phyloP scores from a whole-genome alignment of 1,140 invertebrate genomes.

The Drosophila ercepeae region DNA sequence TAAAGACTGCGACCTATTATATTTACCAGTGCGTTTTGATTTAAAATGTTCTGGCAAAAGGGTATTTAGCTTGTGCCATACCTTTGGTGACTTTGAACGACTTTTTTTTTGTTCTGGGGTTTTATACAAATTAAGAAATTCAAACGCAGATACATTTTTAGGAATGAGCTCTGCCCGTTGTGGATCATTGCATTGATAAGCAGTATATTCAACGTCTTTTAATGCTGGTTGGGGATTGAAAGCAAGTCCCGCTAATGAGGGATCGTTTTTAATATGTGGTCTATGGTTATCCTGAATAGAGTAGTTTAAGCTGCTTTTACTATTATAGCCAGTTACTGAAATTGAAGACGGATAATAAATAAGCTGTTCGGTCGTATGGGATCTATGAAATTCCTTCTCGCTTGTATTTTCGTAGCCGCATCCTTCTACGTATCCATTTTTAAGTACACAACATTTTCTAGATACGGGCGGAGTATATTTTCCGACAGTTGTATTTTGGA shows the following conservation, averaged over 20 bases:
- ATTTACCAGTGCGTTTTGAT: conserved; percentile 86
- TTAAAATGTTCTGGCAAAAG: conserved; percentile 91
- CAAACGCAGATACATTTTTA: not conserved
- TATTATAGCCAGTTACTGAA: conserved; percentile 61
- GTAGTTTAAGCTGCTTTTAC: conserved; percentile 60
- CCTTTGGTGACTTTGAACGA: conserved; percentile 77
- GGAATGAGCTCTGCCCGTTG: not conserved
- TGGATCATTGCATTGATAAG: not conserved
- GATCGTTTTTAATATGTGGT: not conserved
- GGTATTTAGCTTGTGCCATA: conserved; percentile 84
- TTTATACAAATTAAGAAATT: not conserved
- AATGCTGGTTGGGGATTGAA: not conserved
- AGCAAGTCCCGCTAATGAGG: not conserved
- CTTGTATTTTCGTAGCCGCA: not conserved
- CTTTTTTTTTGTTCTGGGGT: not conserved
- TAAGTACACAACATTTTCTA: not conserved
- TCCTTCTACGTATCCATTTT: not conserved
- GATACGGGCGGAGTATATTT: not conserved
- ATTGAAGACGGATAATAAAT: conserved; percentile 77
- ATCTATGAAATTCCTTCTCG: conserved; percentile 4
- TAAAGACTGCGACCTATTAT: conserved; percentile 91
- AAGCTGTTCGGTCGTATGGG: conserved; percentile 64
- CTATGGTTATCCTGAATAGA: conserved; percentile 28
- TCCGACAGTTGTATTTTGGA: not conserved
- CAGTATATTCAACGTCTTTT: not conserved